phyloP scores from a whole-genome alignment of 2,888 invertebrate genomes.

The Acholoe squamosa region DNA sequence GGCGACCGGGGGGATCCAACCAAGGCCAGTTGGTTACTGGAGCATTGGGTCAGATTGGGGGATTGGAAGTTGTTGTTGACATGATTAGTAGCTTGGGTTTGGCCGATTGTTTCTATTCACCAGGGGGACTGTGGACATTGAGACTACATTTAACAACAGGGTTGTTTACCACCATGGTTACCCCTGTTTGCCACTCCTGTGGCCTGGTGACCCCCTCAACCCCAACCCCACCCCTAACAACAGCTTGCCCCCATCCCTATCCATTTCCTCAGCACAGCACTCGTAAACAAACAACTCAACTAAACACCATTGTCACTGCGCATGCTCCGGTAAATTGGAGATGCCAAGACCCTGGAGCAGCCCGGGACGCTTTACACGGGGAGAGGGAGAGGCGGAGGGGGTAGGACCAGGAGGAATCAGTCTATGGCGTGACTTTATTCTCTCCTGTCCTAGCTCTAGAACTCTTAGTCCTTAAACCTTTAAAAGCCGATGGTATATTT shows the following conservation, averaged over 20 bases:
- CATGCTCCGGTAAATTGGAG: background rate
- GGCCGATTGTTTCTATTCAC: background rate
- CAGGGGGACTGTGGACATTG: background rate
- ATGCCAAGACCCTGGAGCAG: too few relatives aligned
- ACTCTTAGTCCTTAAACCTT: too few relatives aligned
- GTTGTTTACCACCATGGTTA: background rate
- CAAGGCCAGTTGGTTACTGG: background rate
- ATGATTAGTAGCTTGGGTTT: background rate
- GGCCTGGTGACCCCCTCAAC: background rate
- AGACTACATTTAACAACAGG: background rate
- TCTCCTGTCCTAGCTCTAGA: too few relatives aligned
- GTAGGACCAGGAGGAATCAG: too few relatives aligned
- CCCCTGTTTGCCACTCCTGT: background rate
- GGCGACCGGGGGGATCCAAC: background rate
- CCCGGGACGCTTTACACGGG: too few relatives aligned
- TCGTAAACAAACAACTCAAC: conserved; percentile 4
- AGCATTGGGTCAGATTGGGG: background rate
- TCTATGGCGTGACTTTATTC: too few relatives aligned
- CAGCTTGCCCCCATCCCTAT: too few relatives aligned
- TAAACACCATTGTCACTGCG: background rate
- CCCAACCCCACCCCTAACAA: background rate
- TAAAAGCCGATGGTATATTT: too few relatives aligned
- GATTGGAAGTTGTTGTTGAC: background rate
- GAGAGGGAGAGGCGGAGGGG: too few relatives aligned
- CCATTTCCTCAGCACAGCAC: too few relatives aligned